Percentiles rank a stretch among this genome's conserved stretches.
Evolutionary conservation across 2,113 vertebrate genomes (phyloP).

Genomic region (Dicentrarchus labrax): DNA sequence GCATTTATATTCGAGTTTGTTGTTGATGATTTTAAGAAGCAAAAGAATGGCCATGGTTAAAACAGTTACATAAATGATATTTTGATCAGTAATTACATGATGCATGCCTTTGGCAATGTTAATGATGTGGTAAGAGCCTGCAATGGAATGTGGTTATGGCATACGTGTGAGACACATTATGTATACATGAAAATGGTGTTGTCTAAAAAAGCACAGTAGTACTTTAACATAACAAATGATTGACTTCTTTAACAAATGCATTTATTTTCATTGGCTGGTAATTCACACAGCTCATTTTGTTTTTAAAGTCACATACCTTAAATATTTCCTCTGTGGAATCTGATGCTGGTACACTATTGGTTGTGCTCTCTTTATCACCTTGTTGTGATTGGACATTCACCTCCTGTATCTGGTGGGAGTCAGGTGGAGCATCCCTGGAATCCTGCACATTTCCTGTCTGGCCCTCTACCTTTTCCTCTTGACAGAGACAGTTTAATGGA

Average conservation of each 20-base stretch:
- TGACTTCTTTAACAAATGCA: slow-evolving; percentile 12
- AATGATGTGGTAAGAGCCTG: slow-evolving; percentile 74
- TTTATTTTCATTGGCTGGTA: slow-evolving; percentile 11
- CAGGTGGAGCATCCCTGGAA: slow-evolving; percentile 77
- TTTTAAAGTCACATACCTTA: slow-evolving; percentile 77
- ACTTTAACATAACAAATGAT: slow-evolving; percentile 18
- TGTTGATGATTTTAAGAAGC: slow-evolving; percentile 61
- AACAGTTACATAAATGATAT: slow-evolving; percentile 65
- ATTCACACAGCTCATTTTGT: slow-evolving; percentile 11
- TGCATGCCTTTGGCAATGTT: slow-evolving; percentile 68
- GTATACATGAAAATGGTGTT: slow-evolving; percentile 18
- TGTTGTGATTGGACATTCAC: slow-evolving; percentile 70
- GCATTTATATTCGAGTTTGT: background rate
- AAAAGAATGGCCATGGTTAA: slow-evolving; percentile 70
- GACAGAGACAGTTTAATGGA: slow-evolving; percentile 54
- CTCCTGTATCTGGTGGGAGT: slow-evolving; percentile 65
- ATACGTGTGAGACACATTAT: slow-evolving; percentile 43
- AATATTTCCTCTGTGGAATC: slow-evolving; percentile 83
- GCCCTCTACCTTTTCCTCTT: slow-evolving; percentile 70
- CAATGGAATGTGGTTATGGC: slow-evolving; percentile 70
- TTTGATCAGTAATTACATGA: slow-evolving; percentile 70
- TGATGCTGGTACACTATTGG: slow-evolving; percentile 67
- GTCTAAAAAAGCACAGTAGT: background rate
- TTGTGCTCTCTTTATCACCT: slow-evolving; percentile 74
- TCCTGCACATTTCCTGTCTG: slow-evolving; percentile 80